Base-by-base conservation (phyloP, 2,797 vertebrate species). In the Enteromius paludinosus region DNA sequence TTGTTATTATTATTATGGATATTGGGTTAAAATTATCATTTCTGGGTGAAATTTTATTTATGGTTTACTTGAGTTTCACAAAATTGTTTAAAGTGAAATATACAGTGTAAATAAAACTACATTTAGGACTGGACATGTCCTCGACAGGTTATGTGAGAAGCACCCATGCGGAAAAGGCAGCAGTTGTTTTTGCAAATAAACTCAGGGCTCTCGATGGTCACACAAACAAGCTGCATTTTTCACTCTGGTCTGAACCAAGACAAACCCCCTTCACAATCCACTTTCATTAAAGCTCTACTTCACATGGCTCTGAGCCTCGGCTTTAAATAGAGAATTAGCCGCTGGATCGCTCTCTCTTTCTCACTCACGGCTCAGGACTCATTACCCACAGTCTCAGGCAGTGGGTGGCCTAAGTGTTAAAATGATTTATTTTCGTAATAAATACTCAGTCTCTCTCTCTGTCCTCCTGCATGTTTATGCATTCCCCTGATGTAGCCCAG, bases 381-480 rank as follows among this genome's bases (percentile, higher is more conserved):
- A 78, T 79, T 81, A 84, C 72, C 69, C 70, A 76, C 79, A 77
- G 65, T 70, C 65, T 77, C 82, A 61, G 84, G 81, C 87, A 74
- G 88, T 86, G 88, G 83, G 84, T 79, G 88, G 84, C 82, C 87
- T 78, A 82, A 87, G 84, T 83, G 84, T 84, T 88, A 72, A 88
- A 89, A 88, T 88, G 84, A 88, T 89, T 89, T 88, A 89, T 85
- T 88, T 89, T 87, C 64, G 82, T 79, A 78, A 88, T 88, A 89
- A 88, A 88, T 82, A 84, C 64, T 79, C 70, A 75, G 80, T 81
- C 84, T 78, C 84, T 45, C 80, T 49, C 76, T 61, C 73, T 23
- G 41, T 59, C 43, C 41, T 47, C 54, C 49, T 62, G 28, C n/a
- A 1, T 78, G 64, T 83, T 61, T 83, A 62, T 78, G 73, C 65